Evolutionary conservation across 1,140 invertebrate species (phyloP).

Genomic region (Saxidomus purpurata): DNA sequence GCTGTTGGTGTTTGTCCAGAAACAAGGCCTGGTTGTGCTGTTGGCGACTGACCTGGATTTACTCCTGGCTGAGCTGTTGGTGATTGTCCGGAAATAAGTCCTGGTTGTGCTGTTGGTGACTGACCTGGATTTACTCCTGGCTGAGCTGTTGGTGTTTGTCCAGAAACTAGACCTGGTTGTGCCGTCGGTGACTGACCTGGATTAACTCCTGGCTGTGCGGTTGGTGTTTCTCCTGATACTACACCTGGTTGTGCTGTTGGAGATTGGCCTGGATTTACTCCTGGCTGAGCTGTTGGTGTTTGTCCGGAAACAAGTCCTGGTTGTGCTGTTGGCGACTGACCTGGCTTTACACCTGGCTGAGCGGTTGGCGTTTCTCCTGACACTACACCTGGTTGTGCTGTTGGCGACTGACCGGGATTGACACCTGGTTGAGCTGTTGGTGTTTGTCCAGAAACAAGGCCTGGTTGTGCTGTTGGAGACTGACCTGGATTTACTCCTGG

Average conservation of each 20-base stretch:
- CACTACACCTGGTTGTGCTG: conserved; percentile 9
- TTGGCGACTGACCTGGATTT: not conserved
- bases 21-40: not conserved
- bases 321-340: conserved; percentile 34
- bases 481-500: conserved; percentile 10
- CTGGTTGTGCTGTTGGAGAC: conserved; percentile 62
- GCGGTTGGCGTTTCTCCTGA: conserved; percentile 50
- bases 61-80: conserved; percentile 13
- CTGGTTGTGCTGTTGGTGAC: conserved; percentile 29
- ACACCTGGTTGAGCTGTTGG: conserved; percentile 33
- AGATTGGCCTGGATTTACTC: not conserved
- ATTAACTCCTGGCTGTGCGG: not conserved
- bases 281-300: conserved; percentile 54
- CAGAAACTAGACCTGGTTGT: not conserved
- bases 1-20: not conserved
- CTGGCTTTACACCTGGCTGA: not conserved
- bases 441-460: conserved; percentile 4
- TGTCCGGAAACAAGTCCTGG: conserved; percentile 1
- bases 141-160: conserved; percentile 45
- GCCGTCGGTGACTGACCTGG: conserved; percentile 33
- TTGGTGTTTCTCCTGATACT: not conserved
- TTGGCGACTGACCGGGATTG: conserved; percentile 28
- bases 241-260: conserved; percentile 41
- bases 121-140: not conserved
- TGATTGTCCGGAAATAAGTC: not conserved